Base-by-base conservation (phyloP, 1,140 invertebrate species). In the Plectus sambesii region DNA sequence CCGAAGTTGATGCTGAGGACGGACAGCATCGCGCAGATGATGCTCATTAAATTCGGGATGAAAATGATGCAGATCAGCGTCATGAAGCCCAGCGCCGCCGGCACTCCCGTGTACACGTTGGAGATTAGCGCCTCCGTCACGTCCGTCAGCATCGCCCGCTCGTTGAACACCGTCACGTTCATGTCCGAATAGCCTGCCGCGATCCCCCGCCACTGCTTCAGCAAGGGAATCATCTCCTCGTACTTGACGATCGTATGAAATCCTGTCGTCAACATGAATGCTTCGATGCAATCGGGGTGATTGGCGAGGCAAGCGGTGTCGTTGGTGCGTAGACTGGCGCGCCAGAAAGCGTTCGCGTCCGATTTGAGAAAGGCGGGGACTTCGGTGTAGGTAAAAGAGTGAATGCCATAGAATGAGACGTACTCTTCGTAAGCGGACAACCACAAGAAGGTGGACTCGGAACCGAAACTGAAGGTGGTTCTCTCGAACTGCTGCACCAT, bases 41-140 rank as follows among this genome's bases (percentile, higher is more conserved):
- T 55, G 12, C 66, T 43, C 6, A 62, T 39, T 15, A 67, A 62
- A 30, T 66, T 58, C 2, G 68, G 68, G 35, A 70, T 60, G 36
- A 69, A 69, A 22, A 70, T 39, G 15, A 60, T 47, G 1, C 65
- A 60, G 4, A 66, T 53, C 5, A 70, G 39, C 27, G 66, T 58
- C 55, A 70, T 63, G 17, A 55, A 56, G 6, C 49, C 66, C n/a
- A n/a, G n/a, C n/a, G n/a, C n/a, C n/a, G n/a, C n/a, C n/a, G n/a
- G n/a, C n/a, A n/a, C n/a, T n/a, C n/a, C n/a, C n/a, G n/a, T n/a
- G n/a, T n/a, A n/a, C n/a, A n/a, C n/a, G n/a, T n/a, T n/a, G n/a
- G n/a, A n/a, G n/a, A n/a, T n/a, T n/a, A n/a, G n/a, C n/a, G n/a
- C n/a, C n/a, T n/a, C n/a, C n/a, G n/a, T n/a, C n/a, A n/a, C n/a